Conservation (phyloP, 2,888 invertebrate species). For the Arrhopalites spinosus region DNA sequence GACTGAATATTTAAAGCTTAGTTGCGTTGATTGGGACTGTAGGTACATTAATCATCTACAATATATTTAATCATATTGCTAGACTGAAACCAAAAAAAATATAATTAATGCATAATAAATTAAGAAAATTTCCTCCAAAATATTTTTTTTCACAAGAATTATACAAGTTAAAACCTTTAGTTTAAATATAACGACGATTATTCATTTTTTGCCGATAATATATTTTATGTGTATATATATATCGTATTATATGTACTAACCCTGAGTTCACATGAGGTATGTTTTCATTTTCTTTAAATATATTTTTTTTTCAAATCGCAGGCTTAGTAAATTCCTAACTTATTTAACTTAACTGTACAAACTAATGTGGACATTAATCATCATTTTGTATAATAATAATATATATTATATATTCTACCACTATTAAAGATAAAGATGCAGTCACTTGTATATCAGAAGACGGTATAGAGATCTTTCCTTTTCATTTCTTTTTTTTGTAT, state of each 20-base stretch:
- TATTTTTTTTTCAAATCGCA: constrained; percentile 28
- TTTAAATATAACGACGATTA: constrained; percentile 16
- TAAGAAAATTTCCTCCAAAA: neutral
- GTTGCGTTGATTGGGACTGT: neutral
- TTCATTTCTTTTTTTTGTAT: no score
- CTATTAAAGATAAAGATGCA: constrained; percentile 3
- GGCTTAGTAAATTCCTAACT: constrained; percentile 8
- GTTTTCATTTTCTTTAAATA: no score
- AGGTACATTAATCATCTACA: no score
- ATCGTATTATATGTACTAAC: constrained; percentile 16
- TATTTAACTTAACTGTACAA: neutral
- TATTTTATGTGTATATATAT: constrained; percentile 20
- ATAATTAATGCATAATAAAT: neutral
- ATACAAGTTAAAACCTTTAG: constrained; percentile 12
- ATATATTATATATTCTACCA: neutral
- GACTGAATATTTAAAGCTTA: neutral
- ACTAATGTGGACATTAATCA: neutral
- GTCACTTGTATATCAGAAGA: constrained; percentile 23
- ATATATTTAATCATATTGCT: no score
- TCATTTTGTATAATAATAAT: neutral
- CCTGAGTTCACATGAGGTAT: constrained; percentile 38
- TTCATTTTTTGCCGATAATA: neutral
- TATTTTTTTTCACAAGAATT: neutral
- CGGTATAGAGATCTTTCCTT: constrained; percentile 19
- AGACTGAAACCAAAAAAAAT: neutral